Percentiles rank a stretch among this genome's conserved stretches.
phyloP scores from a whole-genome alignment of 2,797 vertebrate genomes.

The Luscinia luscinia region DNA sequence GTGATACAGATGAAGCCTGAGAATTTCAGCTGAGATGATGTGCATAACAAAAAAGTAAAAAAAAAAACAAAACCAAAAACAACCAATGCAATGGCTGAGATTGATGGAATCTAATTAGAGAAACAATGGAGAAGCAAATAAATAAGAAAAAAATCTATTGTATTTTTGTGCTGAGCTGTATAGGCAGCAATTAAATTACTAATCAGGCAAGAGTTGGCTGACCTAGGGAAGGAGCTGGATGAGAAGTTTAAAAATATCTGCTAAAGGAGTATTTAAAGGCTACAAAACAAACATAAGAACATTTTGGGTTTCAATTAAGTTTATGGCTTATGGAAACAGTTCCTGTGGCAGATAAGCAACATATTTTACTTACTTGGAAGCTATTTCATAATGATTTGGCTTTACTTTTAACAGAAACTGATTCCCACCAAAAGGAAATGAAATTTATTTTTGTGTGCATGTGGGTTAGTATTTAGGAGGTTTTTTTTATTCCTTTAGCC shows the following conservation, averaged over 20 bases:
- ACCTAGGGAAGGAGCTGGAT: not conserved
- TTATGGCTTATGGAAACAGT: not conserved
- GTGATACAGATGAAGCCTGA: not conserved
- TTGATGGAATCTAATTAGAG: not conserved
- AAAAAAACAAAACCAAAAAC: not conserved
- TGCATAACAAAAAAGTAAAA: not conserved
- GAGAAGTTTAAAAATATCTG: not conserved
- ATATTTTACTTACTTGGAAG: not conserved
- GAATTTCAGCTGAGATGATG: not conserved
- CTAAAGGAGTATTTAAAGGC: not conserved
- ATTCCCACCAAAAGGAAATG: not conserved
- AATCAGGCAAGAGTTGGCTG: not conserved
- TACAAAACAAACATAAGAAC: not conserved
- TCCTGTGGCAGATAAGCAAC: not conserved
- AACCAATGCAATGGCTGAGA: not conserved
- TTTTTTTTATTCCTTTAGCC: not conserved
- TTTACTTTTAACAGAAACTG: not conserved
- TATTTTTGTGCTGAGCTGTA: constrained; percentile 5
- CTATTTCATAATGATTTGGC: not conserved
- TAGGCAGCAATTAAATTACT: not conserved
- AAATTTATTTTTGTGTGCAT: not conserved
- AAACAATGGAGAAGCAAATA: constrained; percentile 9
- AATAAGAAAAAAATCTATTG: not conserved
- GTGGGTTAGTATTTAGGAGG: not conserved
- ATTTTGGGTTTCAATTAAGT: not conserved